Conservation (phyloP, 2,888 invertebrate genomes). For the Endotricha flammealis region DNA sequence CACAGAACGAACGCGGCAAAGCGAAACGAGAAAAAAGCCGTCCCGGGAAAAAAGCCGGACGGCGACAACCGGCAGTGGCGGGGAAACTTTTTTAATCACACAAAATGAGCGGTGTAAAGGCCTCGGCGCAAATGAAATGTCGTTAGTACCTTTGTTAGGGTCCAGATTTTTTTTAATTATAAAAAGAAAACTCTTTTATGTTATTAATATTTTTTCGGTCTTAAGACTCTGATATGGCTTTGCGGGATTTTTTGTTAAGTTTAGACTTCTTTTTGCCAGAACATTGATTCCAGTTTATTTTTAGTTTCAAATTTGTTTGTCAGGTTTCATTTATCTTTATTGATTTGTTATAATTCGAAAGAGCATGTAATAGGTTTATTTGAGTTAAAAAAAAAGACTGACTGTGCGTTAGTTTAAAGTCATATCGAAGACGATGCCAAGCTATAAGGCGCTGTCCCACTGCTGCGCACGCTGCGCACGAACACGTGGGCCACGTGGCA, state of each 20-base stretch:
- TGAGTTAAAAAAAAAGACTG: too few species aligned
- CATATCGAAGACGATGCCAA: too few species aligned
- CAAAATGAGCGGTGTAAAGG: slow-evolving; percentile 24
- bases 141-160: slow-evolving; percentile 20
- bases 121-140: slow-evolving; percentile 15
- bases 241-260: background rate
- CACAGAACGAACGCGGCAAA: background rate
- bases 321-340: too few species aligned
- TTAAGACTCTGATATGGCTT: background rate
- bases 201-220: slow-evolving; percentile 12
- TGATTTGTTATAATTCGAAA: too few species aligned
- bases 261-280: too few species aligned
- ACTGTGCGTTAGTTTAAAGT: too few species aligned
- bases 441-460: too few species aligned
- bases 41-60: background rate
- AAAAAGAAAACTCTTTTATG: slow-evolving; percentile 11
- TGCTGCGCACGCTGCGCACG: too few species aligned
- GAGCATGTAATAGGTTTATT: too few species aligned
- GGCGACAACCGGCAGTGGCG: background rate
- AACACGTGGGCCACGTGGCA: too few species aligned
- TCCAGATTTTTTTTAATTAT: slow-evolving; percentile 25
- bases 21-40: slow-evolving; percentile 2
- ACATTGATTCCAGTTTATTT: too few species aligned
- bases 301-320: too few species aligned
- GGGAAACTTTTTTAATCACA: slow-evolving; percentile 14